Evolutionary conservation across 1,140 invertebrate species (phyloP).

Genomic region (Ridgeia piscesae): DNA sequence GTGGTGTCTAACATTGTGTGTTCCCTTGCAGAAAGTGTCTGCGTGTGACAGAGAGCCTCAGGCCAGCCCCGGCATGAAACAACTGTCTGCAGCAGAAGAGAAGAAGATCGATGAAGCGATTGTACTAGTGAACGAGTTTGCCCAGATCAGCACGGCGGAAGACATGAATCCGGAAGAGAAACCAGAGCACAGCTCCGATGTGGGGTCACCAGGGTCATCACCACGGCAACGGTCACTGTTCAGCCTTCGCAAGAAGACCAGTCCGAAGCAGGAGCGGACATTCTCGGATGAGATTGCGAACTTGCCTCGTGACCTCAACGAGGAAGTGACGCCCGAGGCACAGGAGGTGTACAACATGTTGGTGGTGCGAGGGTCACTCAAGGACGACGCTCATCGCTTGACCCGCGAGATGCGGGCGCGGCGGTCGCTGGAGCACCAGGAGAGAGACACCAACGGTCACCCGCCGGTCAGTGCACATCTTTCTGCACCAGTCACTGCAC

Average conservation of each 20-base stretch:
- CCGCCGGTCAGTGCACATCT: conserved; percentile 35
- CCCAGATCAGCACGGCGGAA: conserved; percentile 45
- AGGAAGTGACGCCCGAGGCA: conserved; percentile 59
- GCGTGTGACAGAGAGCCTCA: conserved; percentile 2
- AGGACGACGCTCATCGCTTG: conserved; percentile 37
- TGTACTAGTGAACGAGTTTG: conserved; percentile 89
- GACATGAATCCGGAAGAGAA: conserved; percentile 35
- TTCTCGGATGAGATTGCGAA: conserved; percentile 59
- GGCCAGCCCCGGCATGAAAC: conserved; percentile 68
- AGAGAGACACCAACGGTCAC: conserved; percentile 26
- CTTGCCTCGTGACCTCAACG: conserved; percentile 38
- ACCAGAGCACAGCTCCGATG: conserved; percentile 48
- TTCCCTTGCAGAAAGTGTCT: neutral
- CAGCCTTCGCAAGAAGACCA: conserved; percentile 60
- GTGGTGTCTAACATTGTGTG: conserved; percentile 11
- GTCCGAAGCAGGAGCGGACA: conserved; percentile 50
- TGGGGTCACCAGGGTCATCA: conserved; percentile 64
- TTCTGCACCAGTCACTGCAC: neutral
- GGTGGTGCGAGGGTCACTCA: conserved; percentile 70
- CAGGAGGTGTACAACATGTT: conserved; percentile 89
- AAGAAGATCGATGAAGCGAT: conserved; percentile 92
- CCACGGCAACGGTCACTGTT: conserved; percentile 83
- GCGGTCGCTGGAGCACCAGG: conserved; percentile 48
- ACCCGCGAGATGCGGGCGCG: conserved; percentile 45
- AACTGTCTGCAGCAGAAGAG: conserved; percentile 90